Conservation (phyloP, 2,113 vertebrate genomes). For the Myiagra hebetior region DNA sequence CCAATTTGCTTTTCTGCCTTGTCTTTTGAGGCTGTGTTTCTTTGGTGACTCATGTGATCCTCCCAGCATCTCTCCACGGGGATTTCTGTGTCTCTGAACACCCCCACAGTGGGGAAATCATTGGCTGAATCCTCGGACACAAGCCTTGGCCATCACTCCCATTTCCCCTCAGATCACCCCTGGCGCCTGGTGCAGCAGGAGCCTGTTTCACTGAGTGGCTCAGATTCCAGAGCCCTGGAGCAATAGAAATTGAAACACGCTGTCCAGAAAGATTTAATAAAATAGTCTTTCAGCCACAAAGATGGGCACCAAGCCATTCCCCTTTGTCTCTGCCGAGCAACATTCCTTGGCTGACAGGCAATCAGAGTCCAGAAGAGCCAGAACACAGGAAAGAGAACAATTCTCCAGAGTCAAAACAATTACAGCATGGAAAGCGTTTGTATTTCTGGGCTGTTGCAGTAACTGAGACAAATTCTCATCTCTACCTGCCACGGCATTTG, state of each 20-base stretch:
- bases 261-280: not conserved
- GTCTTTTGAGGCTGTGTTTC: not conserved
- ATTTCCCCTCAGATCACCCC: not conserved
- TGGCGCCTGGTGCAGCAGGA: not conserved
- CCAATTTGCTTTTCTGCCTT: not conserved
- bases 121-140: not conserved
- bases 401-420: not conserved
- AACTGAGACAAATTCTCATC: not conserved
- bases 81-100: not conserved
- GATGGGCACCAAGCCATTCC: not conserved
- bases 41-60: not conserved
- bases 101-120: not conserved
- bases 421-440: not conserved
- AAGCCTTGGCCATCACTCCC: not conserved
- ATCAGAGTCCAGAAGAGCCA: not conserved
- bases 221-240: not conserved
- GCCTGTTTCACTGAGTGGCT: not conserved
- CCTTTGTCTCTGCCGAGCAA: not conserved
- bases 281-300: not conserved
- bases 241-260: not conserved
- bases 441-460: not conserved
- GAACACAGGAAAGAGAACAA: not conserved
- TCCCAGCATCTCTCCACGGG: not conserved
- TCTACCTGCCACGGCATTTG: not conserved
- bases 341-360: not conserved